A percentile compares a stretch with the other conserved stretches of the same genome.
Evolutionary conservation across 2,888 invertebrate genomes (phyloP).

Genomic region (Xanthorhoe spadicearia): DNA sequence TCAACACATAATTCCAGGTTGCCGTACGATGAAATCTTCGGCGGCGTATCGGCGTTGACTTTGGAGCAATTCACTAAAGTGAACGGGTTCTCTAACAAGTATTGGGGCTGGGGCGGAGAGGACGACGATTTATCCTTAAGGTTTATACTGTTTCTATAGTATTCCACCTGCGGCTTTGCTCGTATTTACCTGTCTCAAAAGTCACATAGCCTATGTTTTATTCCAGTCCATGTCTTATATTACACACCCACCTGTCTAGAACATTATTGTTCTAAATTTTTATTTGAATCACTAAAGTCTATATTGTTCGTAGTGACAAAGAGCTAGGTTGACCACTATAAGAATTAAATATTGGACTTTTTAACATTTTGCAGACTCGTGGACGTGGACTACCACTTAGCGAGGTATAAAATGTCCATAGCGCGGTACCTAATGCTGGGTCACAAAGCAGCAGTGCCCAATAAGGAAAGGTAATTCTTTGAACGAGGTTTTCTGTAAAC

Average conservation of each 20-base stretch:
- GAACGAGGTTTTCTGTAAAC: too few species aligned
- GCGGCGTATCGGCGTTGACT: conserved; percentile 97
- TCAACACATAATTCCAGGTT: conserved; percentile 90
- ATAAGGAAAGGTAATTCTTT: conserved; percentile 90
- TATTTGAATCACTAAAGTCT: too few species aligned
- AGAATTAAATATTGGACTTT: background rate
- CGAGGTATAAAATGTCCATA: conserved; percentile 95
- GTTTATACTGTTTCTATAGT: conserved; percentile 55
- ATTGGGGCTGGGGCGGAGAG: conserved; percentile 99
- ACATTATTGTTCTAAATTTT: too few species aligned
- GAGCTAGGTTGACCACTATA: too few species aligned
- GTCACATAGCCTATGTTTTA: too few species aligned
- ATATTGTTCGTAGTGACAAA: too few species aligned
- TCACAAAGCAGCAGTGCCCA: conserved; percentile 95
- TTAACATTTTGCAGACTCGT: conserved; percentile 75
- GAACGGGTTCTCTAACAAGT: conserved; percentile 97
- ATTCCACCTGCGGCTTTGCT: too few species aligned
- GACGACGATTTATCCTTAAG: conserved; percentile 98
- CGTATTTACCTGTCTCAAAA: background rate
- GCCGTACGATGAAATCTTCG: conserved; percentile 96
- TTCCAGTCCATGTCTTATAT: too few species aligned
- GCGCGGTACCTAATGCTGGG: conserved; percentile 98
- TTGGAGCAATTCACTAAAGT: conserved; percentile 93
- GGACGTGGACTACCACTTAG: conserved; percentile 93
- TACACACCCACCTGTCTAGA: too few species aligned